These are phyloP conservation scores for Mobula birostris DNA, from an alignment of 2,113 vertebrate genomes.

Conservation along the genomic window DNA sequence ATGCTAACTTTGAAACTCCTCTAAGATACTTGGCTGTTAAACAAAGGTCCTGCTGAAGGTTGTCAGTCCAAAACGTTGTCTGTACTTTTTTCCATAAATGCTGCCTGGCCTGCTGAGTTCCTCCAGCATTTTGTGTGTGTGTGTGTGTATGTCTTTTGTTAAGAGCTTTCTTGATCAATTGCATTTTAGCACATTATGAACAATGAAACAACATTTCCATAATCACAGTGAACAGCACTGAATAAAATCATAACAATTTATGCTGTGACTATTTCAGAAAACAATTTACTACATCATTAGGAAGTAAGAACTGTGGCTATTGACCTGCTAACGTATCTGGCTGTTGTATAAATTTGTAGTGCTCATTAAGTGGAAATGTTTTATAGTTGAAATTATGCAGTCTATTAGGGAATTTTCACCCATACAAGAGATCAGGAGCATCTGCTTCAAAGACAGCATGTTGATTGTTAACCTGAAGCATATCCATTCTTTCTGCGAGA, in stretches of 20 bases:
- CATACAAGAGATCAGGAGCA: not conserved
- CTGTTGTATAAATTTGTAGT: not conserved
- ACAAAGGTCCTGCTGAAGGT: not conserved
- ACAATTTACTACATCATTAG: not conserved
- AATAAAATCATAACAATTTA: not conserved
- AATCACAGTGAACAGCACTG: not conserved
- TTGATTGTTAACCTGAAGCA: not conserved
- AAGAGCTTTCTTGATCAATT: not conserved
- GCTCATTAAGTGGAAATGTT: not conserved
- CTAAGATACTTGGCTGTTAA: not conserved
- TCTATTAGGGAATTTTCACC: not conserved
- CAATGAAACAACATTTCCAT: not conserved
- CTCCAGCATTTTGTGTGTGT: too few relatives aligned
- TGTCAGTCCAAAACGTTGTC: too few relatives aligned
- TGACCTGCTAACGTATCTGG: not conserved
- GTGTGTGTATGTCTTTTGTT: not conserved
- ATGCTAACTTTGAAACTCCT: not conserved
- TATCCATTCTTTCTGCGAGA: not conserved
- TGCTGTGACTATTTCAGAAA: not conserved
- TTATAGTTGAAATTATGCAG: not conserved
- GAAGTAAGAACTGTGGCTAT: not conserved
- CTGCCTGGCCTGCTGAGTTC: too few relatives aligned
- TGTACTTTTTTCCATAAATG: too few relatives aligned
- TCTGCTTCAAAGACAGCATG: not conserved
- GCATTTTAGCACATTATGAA: not conserved